Percentiles rank a stretch among this genome's conserved stretches.
Conservation (phyloP, 2,888 invertebrate genomes). For the Diaperis boleti region DNA sequence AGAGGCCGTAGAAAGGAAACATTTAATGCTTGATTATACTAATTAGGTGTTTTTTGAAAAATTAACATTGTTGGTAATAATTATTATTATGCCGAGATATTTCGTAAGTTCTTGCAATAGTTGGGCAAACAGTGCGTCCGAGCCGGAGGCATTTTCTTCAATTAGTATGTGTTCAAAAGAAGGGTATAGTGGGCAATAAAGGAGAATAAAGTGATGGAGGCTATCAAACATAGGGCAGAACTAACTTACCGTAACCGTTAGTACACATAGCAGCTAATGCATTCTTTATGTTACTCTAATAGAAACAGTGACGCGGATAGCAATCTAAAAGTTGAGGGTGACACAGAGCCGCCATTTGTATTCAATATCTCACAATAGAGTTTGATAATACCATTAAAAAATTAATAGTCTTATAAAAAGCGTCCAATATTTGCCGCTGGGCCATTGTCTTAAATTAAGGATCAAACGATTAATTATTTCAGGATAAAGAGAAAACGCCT, state of each 20-base stretch:
- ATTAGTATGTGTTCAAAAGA: constrained; percentile 38
- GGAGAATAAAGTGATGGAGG: constrained; percentile 55
- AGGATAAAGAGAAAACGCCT: constrained; percentile 31
- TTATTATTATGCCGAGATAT: too few relatives aligned
- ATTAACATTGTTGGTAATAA: too few relatives aligned
- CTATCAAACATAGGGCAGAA: constrained; percentile 59
- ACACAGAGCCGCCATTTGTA: constrained; percentile 50
- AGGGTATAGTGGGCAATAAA: constrained; percentile 48
- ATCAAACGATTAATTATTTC: constrained; percentile 37
- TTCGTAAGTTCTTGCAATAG: too few relatives aligned
- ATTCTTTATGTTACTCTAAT: constrained; percentile 64
- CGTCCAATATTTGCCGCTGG: constrained; percentile 43
- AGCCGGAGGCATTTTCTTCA: constrained; percentile 28
- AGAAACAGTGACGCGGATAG: constrained; percentile 62
- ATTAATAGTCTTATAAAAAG: constrained; percentile 52
- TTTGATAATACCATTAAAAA: constrained; percentile 50
- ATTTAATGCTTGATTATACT: too few relatives aligned
- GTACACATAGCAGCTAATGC: constrained; percentile 63
- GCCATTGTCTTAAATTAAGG: constrained; percentile 33
- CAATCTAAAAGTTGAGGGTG: constrained; percentile 57
- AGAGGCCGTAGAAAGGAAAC: background rate
- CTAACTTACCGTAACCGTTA: constrained; percentile 62
- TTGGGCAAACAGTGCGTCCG: constrained; percentile 19
- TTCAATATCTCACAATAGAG: constrained; percentile 46
- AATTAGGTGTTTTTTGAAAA: too few relatives aligned